A percentile compares a stretch with the other conserved stretches of the same genome.
phyloP scores from a whole-genome alignment of 2,888 invertebrate species.

The Sphaerophoria rueppellii region DNA sequence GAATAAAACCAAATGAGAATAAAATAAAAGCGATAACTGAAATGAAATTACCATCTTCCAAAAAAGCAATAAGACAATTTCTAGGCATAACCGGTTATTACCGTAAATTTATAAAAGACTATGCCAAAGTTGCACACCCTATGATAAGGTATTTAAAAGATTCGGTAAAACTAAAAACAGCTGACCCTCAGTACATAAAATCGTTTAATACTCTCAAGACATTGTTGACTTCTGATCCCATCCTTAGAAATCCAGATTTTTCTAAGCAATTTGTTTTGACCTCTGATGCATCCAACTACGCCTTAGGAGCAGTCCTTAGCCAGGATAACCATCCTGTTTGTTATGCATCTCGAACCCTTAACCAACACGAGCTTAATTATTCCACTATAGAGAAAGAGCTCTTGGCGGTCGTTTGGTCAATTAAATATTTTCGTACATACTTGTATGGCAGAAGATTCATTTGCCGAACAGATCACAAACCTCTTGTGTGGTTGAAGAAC shows the following conservation, averaged over 20 bases:
- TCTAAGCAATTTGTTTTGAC: conserved; percentile 18
- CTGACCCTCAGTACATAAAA: neutral
- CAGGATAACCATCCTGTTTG: neutral
- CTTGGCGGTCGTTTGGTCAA: too few relatives aligned
- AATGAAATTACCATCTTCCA: neutral
- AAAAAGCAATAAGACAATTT: neutral
- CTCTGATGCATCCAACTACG: conserved; percentile 21
- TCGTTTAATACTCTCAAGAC: conserved; percentile 15
- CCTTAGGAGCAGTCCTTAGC: too few relatives aligned
- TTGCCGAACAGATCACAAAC: too few relatives aligned
- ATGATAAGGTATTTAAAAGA: too few relatives aligned
- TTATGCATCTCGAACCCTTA: neutral
- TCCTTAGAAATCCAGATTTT: conserved; percentile 16
- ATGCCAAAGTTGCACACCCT: too few relatives aligned
- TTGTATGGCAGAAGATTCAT: too few relatives aligned
- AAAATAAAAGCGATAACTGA: neutral
- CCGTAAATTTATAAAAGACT: neutral
- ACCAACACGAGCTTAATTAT: neutral
- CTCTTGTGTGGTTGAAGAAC: too few relatives aligned
- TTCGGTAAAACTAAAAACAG: neutral
- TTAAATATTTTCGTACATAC: too few relatives aligned
- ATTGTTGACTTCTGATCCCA: neutral
- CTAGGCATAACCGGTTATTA: neutral
- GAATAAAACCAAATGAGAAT: neutral
- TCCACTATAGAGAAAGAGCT: neutral